A percentile compares a stretch with the other conserved stretches of the same genome.
Conservation (phyloP, 2,113 vertebrate species). For the Sturnus vulgaris region DNA sequence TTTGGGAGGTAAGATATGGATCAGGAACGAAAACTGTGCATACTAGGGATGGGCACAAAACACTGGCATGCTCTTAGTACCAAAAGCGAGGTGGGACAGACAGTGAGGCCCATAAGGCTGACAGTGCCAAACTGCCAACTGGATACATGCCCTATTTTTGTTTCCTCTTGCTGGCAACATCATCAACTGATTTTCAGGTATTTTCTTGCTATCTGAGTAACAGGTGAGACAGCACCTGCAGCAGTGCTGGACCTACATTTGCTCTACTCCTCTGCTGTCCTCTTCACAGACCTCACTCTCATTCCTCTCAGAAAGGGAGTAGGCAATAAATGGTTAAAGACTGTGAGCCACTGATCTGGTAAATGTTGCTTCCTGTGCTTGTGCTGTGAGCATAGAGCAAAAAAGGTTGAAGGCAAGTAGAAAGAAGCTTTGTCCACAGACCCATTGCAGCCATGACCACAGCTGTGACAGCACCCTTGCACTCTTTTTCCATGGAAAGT, state of each 20-base stretch:
- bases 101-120: accelerated
- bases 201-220: not conserved
- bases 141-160: not conserved
- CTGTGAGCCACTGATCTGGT: not conserved
- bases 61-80: not conserved
- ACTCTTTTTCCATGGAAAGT: not conserved
- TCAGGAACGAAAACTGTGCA: not conserved
- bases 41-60: not conserved
- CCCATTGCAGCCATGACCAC: not conserved
- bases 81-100: not conserved
- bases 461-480: not conserved
- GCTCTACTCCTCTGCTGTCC: not conserved
- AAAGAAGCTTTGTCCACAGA: not conserved
- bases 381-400: not conserved
- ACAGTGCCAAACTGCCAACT: not conserved
- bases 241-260: not conserved
- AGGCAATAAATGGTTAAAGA: not conserved
- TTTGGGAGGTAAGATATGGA: not conserved
- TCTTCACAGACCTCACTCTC: not conserved
- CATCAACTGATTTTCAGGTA: not conserved
- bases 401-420: not conserved
- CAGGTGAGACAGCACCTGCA: not conserved
- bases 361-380: not conserved
- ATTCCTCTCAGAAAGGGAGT: not conserved
- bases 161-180: not conserved